Base-by-base conservation (phyloP, 2,797 vertebrate species). In the Gila robusta region DNA sequence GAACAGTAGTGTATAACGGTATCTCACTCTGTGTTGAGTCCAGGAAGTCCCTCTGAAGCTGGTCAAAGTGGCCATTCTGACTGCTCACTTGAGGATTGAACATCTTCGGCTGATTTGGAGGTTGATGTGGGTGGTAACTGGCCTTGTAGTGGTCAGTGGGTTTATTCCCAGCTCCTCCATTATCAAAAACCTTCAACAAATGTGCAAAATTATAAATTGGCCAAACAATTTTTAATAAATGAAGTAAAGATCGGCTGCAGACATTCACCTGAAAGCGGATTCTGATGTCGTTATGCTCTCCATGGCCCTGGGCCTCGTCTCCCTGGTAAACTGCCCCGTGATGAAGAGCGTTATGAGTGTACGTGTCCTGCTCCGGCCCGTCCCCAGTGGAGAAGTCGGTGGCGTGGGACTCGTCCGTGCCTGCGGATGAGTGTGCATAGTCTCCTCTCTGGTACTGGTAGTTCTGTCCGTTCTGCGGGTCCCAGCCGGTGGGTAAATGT, bases 11-110 rank as follows among this genome's bases (percentile, higher is more conserved):
- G 11, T 62, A 39, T 39, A 39, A 17, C 23, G 0, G 26, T 8
- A 12, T 94, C 94, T 95, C 92, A 99, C 98, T 93, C 88, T 96
- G 96, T 85, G 93, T 93, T 2, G 90, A 96, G 88, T 96, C 96
- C 54, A 99, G 94, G 90, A 99, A 98, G 35, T 98, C 96, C 88
- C 90, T 95, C 21, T 99, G 97, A 84, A 99, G 94, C 81, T 94
- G 95, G 88, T 98, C 96, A 88, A 97, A 96, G 3, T 91, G 89
- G 87, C 93, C 94, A 32, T 94, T 95, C 84, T 93, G 94, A 70
- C 88, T 92, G 62, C 84, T 37, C 23, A 86, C 80, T 49, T 96
- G 96, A 2, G 93, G 86, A 89, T 93, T 91, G 41, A 96, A 94
- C 89, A 91, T 93, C 82, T 93, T 91, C 44, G 93, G 93, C 86